Base-by-base conservation (phyloP, 2,888 invertebrate genomes). In the Andricus curvator region DNA sequence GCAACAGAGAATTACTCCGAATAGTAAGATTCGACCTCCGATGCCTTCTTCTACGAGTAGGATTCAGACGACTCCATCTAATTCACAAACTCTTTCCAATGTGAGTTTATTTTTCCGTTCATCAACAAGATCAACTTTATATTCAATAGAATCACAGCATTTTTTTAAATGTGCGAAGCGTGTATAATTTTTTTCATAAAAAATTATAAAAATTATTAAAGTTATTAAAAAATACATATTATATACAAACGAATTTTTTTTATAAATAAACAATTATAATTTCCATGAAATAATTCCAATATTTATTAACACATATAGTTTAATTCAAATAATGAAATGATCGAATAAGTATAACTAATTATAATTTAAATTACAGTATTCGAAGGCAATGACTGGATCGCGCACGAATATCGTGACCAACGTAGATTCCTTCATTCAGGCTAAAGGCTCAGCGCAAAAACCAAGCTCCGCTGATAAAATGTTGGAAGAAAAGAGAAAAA, bases 331-430 rank as follows among this genome's bases (percentile, higher is more conserved):
- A 17, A 4, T 68, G 65, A 33, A 79, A 37, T 25, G 44, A 77
- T 66, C 20, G 11, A 22, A 11, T 22, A 60, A 60, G 9, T 60
- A 4, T 1, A 22, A 60, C 37, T 70, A 48, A 56, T 83, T 62
- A 29, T 79, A 76, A 22, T 78, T 56, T 25, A 9, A 33, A 51
- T 88, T 88, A 83, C 77, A 90, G 90, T 82, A 85, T 80, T 78
- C 82, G 51, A 41, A 94, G 93, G 85, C 93, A 80, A 81, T 86
- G 88, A 93, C 82, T 80, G 90, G n/a, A 91, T 92, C 85, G 84
- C 92, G 93, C 1, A 17, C 70, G 1, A 91, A 91, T 83, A 89
- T 92, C 67, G 86, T 93, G 0, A 88, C 92, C 0, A 37, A 84
- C 66, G 65, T 89, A 70, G 81, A 93, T 85, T 86, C 89, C 81